Conservation (phyloP, 2,797 vertebrate genomes). For the Clarias pachynema region DNA sequence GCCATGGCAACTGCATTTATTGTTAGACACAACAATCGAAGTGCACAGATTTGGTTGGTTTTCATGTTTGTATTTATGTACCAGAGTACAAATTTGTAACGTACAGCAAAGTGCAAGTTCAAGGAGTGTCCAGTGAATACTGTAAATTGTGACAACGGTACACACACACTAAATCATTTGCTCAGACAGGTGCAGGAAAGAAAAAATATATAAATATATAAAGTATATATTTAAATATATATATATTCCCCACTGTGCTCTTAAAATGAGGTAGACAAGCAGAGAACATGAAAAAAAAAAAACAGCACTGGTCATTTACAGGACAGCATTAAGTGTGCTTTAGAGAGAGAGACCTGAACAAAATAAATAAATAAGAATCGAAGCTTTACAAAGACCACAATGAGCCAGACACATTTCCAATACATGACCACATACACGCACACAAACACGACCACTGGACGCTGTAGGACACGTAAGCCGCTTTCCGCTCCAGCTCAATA, state of each 20-base stretch:
- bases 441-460: conserved; percentile 30
- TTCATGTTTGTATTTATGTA: conserved; percentile 30
- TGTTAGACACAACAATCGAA: background rate
- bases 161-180: background rate
- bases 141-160: background rate
- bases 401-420: conserved; percentile 22
- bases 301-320: conserved; percentile 63
- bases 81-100: conserved; percentile 1
- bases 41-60: background rate
- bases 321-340: conserved; percentile 41
- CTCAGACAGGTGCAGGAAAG: background rate
- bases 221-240: too few relatives aligned
- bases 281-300: conserved; percentile 40
- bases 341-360: background rate
- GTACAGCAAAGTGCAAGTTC: background rate
- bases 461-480: conserved; percentile 40
- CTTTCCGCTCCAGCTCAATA: conserved; percentile 42
- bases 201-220: background rate
- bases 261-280: conserved; percentile 30
- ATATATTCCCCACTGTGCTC: background rate
- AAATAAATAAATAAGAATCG: background rate
- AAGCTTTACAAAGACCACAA: conserved; percentile 27
- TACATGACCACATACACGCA: conserved; percentile 22
- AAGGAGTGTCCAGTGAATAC: background rate
- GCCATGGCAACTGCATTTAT: background rate